Conservation (phyloP, 2,888 invertebrate species). For the Epirrita christyi region DNA sequence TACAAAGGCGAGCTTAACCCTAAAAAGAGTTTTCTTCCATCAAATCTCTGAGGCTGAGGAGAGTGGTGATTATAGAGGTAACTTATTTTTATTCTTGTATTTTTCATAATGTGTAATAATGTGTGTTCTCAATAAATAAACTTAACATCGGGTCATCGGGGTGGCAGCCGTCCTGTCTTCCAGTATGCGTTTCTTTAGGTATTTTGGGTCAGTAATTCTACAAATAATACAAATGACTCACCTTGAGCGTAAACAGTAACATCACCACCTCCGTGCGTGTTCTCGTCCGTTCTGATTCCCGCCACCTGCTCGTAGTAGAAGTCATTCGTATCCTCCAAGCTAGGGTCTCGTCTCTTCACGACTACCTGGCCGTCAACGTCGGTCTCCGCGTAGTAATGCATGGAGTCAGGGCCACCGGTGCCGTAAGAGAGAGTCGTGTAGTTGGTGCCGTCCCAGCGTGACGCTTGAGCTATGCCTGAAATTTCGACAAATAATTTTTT, state of each 20-base stretch:
- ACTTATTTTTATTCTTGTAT: no score
- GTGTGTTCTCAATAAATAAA: no score
- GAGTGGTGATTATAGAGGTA: no score
- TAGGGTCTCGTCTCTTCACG: conserved; percentile 86
- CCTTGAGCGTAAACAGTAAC: conserved; percentile 93
- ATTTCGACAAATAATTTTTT: conserved; percentile 7
- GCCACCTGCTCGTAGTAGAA: conserved; percentile 90
- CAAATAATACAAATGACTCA: conserved; percentile 30
- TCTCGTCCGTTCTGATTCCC: conserved; percentile 88
- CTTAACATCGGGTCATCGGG: no score
- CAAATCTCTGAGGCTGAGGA: no score
- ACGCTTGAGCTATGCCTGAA: conserved; percentile 86
- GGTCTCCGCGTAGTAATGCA: conserved; percentile 74
- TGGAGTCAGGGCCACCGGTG: conserved; percentile 89
- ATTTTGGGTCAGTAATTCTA: background rate
- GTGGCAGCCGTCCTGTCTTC: no score
- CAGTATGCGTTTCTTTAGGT: background rate
- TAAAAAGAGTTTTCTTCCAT: no score
- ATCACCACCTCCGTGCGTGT: conserved; percentile 93
- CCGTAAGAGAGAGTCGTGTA: conserved; percentile 92
- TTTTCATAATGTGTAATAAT: no score
- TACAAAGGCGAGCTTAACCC: no score
- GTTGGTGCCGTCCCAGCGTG: conserved; percentile 86
- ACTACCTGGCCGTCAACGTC: conserved; percentile 52
- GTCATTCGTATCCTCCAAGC: conserved; percentile 82